A percentile compares a stretch with the other conserved stretches of the same genome.
phyloP scores from a whole-genome alignment of 2,113 vertebrate genomes.

The Leucoraja erinaceus region DNA sequence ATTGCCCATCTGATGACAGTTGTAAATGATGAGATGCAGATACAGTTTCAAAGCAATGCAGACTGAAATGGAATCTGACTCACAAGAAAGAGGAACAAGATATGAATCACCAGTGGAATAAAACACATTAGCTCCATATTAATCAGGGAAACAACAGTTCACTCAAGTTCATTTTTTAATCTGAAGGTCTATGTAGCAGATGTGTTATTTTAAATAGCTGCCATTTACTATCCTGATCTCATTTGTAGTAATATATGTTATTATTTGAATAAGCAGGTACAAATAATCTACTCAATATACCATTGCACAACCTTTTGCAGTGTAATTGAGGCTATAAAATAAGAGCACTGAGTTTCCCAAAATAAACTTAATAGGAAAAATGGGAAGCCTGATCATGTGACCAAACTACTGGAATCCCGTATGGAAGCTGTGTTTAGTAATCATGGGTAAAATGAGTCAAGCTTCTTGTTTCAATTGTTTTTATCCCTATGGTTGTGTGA shows the following conservation, averaged over 20 bases:
- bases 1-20: neutral
- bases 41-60: neutral
- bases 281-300: neutral
- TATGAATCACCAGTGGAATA: neutral
- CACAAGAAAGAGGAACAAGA: neutral
- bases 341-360: neutral
- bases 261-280: neutral
- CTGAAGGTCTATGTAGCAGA: neutral
- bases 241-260: neutral
- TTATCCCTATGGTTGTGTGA: neutral
- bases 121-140: neutral
- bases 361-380: neutral
- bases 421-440: neutral
- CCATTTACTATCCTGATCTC: neutral
- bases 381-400: neutral
- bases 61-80: neutral
- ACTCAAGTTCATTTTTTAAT: neutral
- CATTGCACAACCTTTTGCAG: neutral
- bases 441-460: neutral
- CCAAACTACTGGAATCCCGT: neutral
- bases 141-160: neutral
- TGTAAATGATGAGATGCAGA: neutral
- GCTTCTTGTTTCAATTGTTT: neutral
- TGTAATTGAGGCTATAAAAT: neutral
- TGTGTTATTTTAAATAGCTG: neutral